Percentiles rank a stretch among this genome's conserved stretches.
phyloP scores from a whole-genome alignment of 2,113 vertebrate genomes.

The Polyodon spathula region DNA sequence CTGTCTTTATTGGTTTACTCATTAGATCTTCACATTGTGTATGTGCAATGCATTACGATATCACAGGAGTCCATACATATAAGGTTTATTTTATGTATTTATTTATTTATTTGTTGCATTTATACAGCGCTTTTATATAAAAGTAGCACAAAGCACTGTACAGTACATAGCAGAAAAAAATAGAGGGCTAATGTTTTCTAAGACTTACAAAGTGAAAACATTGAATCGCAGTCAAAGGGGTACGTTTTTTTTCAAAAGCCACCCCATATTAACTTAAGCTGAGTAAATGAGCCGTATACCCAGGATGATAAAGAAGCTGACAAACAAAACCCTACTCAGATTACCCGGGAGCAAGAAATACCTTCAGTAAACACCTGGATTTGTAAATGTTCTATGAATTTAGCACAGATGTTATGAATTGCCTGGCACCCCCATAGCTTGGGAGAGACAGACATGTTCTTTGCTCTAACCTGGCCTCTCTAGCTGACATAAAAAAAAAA shows the following conservation, averaged over 20 bases:
- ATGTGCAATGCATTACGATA: too few species aligned
- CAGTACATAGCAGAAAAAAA: neutral
- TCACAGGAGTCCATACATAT: too few species aligned
- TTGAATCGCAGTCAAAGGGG: neutral
- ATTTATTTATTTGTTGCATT: too few species aligned
- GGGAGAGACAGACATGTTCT: neutral
- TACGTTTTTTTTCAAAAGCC: neutral
- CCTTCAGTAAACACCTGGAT: slow-evolving; percentile 15
- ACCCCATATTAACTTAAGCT: neutral
- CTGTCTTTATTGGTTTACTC: too few species aligned
- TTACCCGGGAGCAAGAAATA: slow-evolving; percentile 5
- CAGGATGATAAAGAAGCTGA: neutral
- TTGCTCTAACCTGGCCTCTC: neutral
- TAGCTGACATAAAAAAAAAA: neutral
- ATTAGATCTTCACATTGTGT: too few species aligned
- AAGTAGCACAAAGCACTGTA: neutral
- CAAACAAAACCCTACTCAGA: neutral
- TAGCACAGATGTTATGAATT: slow-evolving; percentile 9
- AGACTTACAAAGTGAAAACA: neutral
- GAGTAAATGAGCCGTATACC: neutral
- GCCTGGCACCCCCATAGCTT: slow-evolving; percentile 2
- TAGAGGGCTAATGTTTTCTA: neutral
- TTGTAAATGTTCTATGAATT: neutral
- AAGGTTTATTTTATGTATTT: too few species aligned
- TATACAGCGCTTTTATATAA: too few species aligned